Base-by-base conservation (phyloP, 2,797 vertebrate species). In the Nyctibius grandis region DNA sequence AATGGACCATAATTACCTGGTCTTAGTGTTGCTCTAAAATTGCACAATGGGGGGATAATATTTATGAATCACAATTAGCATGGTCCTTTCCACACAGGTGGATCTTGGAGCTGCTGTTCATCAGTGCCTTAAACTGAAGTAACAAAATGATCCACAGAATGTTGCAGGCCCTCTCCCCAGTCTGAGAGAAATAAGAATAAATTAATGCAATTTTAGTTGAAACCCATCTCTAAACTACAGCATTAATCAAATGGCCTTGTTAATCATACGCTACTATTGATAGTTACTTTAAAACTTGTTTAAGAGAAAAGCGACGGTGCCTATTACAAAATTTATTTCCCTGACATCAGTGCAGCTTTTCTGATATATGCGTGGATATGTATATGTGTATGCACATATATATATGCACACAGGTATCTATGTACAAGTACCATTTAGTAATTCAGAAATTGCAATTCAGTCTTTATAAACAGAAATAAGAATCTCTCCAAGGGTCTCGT, bases 11-110 rank as follows among this genome's bases (percentile, higher is more conserved):
- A 97, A 97, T 98, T 97, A 98, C 96, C 92, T 95, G 78, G 12
- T 31, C 72, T 89, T 93, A 81, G 89, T 87, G 88, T 93, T 96
- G 93, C 85, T 95, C 79, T 95, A 79, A 95, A 96, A 97, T 92
- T 97, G 94, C 87, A 95, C 83, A 95, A 95, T 1, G 5, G 36
- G 83, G 81, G 80, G 78, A 89, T 89, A 96, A 85, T 85, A 85
- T 95, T 96, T 98, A 97, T 93, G 96, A 98, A 97, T 96, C 95
- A 94, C 79, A 97, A 97, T 97, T 96, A 97, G 67, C 31, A 81
- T 25, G 68, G 85, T 81, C 20, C 80, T 84, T 92, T 83, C 95
- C 80, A 85, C 38, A 33, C 28, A 90, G 67, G 5, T 17, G 82
- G 67, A 85, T 88, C 80, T 85, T 7, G 25, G 79, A 95, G 90